A percentile compares a stretch with the other conserved stretches of the same genome.
Evolutionary conservation across 2,888 invertebrate species (phyloP).

Genomic region (Diarsia mendica): DNA sequence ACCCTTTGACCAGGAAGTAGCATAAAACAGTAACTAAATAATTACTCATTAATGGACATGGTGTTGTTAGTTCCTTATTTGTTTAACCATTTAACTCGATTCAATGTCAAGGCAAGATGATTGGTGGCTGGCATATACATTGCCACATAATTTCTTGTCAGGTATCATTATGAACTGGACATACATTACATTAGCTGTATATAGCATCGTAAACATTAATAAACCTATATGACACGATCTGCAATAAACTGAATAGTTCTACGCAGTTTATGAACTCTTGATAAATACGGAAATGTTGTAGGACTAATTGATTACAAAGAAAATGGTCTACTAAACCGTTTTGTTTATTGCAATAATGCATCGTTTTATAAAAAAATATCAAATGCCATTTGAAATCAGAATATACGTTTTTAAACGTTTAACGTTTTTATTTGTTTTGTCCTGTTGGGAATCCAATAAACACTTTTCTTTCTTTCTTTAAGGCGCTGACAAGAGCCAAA

Average conservation of each 20-base stretch:
- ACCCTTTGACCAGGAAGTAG: slow-evolving; percentile 60
- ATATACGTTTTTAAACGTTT: too few relatives aligned
- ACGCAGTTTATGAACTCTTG: not conserved
- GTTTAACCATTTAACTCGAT: slow-evolving; percentile 37
- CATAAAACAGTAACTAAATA: slow-evolving; percentile 28
- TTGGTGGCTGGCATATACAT: slow-evolving; percentile 20
- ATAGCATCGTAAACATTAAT: slow-evolving; percentile 6
- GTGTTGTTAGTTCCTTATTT: slow-evolving; percentile 57
- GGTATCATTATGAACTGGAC: slow-evolving; percentile 12
- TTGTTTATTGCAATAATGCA: not conserved
- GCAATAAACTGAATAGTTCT: slow-evolving; percentile 19
- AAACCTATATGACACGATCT: not conserved
- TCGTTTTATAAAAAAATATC: not conserved
- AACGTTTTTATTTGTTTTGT: too few relatives aligned
- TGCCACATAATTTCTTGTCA: slow-evolving; percentile 28
- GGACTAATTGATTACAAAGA: not conserved
- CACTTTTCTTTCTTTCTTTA: too few relatives aligned
- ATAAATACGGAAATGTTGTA: slow-evolving; percentile 16
- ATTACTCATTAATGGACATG: slow-evolving; percentile 38
- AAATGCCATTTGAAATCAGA: slow-evolving; percentile 2
- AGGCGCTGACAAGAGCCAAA: too few relatives aligned
- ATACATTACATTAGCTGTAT: slow-evolving; percentile 6
- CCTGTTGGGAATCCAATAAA: too few relatives aligned
- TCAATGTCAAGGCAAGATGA: slow-evolving; percentile 52
- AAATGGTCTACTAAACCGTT: too few relatives aligned